A percentile compares a stretch with the other conserved stretches of the same genome.
These are phyloP conservation scores for Mastomys coucha DNA, from an alignment of 2,113 vertebrate genomes.

Conservation along the genomic window DNA sequence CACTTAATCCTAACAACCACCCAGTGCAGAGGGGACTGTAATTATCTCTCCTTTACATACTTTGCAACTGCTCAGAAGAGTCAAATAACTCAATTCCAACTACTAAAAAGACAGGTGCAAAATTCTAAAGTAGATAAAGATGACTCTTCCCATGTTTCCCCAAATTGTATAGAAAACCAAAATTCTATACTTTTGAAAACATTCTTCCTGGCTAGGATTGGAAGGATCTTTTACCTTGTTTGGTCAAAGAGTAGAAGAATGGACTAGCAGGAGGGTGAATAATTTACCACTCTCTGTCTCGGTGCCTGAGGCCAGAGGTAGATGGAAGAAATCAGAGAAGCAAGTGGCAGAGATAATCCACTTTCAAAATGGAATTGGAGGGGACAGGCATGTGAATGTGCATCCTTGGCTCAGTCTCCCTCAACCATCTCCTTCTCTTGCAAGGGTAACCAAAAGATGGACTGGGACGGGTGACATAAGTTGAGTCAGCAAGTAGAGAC, in stretches of 20 bases:
- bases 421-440: constrained; percentile 44
- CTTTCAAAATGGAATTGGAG: constrained; percentile 25
- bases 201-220: background rate
- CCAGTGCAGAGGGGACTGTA: background rate
- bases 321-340: constrained; percentile 66
- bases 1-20: constrained; percentile 36
- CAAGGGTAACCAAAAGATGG: background rate
- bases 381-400: background rate
- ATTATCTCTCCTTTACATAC: constrained; percentile 14
- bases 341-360: constrained; percentile 57
- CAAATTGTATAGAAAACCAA: constrained; percentile 30
- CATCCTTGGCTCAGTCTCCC: background rate
- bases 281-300: constrained; percentile 37
- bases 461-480: too few species aligned
- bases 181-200: constrained; percentile 35
- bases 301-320: constrained; percentile 51
- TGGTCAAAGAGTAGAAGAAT: constrained; percentile 51
- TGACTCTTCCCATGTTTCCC: background rate
- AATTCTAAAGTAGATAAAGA: constrained; percentile 10
- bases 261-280: constrained; percentile 10
- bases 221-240: constrained; percentile 10
- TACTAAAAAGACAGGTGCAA: background rate
- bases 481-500: background rate
- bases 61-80: background rate
- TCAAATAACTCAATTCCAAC: constrained; percentile 23